Conservation (phyloP, 2,888 invertebrate species). For the Mayetiola destructor region DNA sequence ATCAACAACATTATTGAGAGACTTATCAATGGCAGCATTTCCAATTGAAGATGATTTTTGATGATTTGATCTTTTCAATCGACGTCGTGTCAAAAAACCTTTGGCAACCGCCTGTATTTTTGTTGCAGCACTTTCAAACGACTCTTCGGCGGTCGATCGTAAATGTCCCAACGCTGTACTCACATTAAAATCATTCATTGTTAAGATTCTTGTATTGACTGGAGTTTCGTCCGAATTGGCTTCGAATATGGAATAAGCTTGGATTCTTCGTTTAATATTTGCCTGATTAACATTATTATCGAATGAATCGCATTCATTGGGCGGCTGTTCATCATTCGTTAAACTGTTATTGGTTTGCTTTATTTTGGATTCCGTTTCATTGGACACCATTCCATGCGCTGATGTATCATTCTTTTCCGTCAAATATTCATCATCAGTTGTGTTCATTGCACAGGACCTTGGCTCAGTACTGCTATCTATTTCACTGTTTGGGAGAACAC, state of each 20-base stretch:
- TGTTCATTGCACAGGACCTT: not conserved
- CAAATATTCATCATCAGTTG: slow-evolving; percentile 9
- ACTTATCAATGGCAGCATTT: slow-evolving; percentile 31
- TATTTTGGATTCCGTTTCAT: no score
- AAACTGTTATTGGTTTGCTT: not conserved
- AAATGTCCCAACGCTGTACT: slow-evolving; percentile 28
- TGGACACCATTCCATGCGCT: no score
- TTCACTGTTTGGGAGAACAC: not conserved
- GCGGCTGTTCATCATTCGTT: not conserved
- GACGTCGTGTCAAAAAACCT: slow-evolving; percentile 28
- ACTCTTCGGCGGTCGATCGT: slow-evolving; percentile 27
- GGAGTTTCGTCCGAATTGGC: slow-evolving; percentile 28
- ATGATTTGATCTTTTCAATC: slow-evolving; percentile 25
- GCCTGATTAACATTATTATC: not conserved
- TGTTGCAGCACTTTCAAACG: slow-evolving; percentile 30
- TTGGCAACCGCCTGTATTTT: slow-evolving; percentile 32
- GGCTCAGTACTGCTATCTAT: not conserved
- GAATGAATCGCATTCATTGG: not conserved
- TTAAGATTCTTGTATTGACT: slow-evolving; percentile 14
- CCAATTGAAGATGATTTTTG: slow-evolving; percentile 29
- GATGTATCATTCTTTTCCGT: slow-evolving; percentile 9
- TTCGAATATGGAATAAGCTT: slow-evolving; percentile 31
- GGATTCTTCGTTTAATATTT: slow-evolving; percentile 26
- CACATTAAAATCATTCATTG: slow-evolving; percentile 25
- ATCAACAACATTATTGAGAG: slow-evolving; percentile 28